Evolutionary conservation across 2,113 vertebrate genomes (phyloP).

Genomic region (Deroptyus accipitrinus): DNA sequence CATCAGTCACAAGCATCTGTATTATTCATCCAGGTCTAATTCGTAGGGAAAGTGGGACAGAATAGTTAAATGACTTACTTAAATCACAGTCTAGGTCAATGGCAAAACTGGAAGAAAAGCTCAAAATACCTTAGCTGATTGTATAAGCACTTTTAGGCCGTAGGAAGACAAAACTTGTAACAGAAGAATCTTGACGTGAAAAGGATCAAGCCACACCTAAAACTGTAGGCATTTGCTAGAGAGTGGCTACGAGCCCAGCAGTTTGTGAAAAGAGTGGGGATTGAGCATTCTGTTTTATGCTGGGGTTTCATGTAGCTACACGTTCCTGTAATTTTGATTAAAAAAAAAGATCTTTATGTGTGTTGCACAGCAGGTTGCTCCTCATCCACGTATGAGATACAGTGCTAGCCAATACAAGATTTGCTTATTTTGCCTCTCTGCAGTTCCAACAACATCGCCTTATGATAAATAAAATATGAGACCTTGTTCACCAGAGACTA

Average conservation of each 20-base stretch:
- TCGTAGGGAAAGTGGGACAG: neutral
- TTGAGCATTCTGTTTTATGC: neutral
- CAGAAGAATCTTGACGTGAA: neutral
- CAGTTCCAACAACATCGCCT: neutral
- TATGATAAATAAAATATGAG: neutral
- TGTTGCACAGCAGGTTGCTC: neutral
- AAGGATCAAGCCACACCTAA: neutral
- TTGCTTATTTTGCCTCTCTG: neutral
- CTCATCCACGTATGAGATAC: neutral
- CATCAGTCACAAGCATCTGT: neutral
- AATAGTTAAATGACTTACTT: neutral
- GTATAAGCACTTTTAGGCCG: rapidly evolving
- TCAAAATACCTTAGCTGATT: neutral
- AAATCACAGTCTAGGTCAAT: neutral
- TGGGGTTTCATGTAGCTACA: neutral
- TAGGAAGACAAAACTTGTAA: neutral
- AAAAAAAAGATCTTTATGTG: neutral
- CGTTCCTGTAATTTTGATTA: neutral
- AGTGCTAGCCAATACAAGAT: neutral
- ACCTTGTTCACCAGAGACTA: neutral
- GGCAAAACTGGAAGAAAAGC: neutral
- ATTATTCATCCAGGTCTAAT: neutral
- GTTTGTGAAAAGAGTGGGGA: neutral
- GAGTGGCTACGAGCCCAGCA: neutral
- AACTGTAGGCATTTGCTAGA: neutral